phyloP scores from a whole-genome alignment of 2,797 vertebrate species.

The Rhinatrema bivittatum region DNA sequence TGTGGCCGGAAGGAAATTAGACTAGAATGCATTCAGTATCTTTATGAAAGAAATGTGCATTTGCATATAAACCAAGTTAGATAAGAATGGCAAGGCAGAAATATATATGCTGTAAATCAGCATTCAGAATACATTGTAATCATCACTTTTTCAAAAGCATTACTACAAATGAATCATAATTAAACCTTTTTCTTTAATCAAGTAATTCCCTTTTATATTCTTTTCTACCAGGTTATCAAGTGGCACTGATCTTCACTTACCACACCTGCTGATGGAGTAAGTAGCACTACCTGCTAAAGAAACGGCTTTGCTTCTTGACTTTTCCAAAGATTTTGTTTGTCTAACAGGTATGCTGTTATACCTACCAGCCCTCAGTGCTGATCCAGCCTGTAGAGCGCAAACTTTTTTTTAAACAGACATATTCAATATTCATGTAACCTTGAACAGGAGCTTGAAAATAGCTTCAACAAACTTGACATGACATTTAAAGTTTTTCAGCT shows the following conservation, averaged over 20 bases:
- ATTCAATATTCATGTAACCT: conserved; percentile 92
- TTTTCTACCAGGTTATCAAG: conserved; percentile 16
- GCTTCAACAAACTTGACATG: conserved; percentile 81
- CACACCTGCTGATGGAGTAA: conserved; percentile 9
- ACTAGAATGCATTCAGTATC: conserved; percentile 11
- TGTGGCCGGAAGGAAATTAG: conserved; percentile 11
- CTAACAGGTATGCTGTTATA: conserved; percentile 9
- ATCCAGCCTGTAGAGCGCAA: conserved; percentile 59
- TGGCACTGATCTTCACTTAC: conserved; percentile 19
- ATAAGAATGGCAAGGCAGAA: conserved; percentile 9
- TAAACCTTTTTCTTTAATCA: conserved; percentile 7
- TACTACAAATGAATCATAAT: background rate
- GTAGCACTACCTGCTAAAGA: conserved; percentile 43
- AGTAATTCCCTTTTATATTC: conserved; percentile 14
- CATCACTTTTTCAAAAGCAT: too few relatives aligned
- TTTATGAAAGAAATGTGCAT: conserved; percentile 12
- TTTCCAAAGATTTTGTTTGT: conserved; percentile 18
- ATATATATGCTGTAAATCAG: too few relatives aligned
- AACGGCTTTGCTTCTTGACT: conserved; percentile 53
- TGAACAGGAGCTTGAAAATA: conserved; percentile 65
- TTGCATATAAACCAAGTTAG: conserved; percentile 9
- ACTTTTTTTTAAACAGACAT: conserved; percentile 53
- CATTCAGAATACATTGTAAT: too few relatives aligned
- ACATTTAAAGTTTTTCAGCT: conserved; percentile 89
- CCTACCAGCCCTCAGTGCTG: conserved; percentile 35